Percentiles rank a stretch among this genome's conserved stretches.
Conservation (phyloP, 2,888 invertebrate genomes). For the Phorcus lineatus region DNA sequence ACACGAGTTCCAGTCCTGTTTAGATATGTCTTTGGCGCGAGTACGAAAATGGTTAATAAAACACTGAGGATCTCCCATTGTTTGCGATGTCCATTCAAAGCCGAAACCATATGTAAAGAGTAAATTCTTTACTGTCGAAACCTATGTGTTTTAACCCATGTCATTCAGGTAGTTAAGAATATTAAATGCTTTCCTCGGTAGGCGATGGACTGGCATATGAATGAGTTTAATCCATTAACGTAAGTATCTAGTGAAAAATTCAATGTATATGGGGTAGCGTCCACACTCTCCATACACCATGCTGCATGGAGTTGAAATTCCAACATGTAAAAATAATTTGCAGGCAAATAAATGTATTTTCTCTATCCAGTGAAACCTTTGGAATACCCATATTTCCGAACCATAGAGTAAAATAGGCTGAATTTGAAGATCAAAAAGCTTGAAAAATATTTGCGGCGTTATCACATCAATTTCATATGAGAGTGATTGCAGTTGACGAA, state of each 20-base stretch:
- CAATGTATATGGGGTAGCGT: neutral
- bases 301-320: neutral
- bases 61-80: too few species aligned
- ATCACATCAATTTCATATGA: neutral
- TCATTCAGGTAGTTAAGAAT: too few species aligned
- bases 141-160: too few species aligned
- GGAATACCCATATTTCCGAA: neutral
- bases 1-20: too few species aligned
- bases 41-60: too few species aligned
- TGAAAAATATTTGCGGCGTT: neutral
- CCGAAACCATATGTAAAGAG: too few species aligned
- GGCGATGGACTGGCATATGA: neutral
- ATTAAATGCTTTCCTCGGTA: neutral
- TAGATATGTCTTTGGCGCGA: too few species aligned
- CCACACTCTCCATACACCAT: conserved; percentile 24
- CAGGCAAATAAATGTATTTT: neutral
- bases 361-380: neutral
- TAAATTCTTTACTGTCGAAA: too few species aligned
- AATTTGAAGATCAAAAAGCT: neutral
- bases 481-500: neutral
- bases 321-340: neutral
- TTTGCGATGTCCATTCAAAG: too few species aligned
- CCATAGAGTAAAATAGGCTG: neutral
- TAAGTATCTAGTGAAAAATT: neutral
- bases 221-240: conserved; percentile 26